phyloP scores from a whole-genome alignment of 2,797 vertebrate species.

The Muscicapa striata region DNA sequence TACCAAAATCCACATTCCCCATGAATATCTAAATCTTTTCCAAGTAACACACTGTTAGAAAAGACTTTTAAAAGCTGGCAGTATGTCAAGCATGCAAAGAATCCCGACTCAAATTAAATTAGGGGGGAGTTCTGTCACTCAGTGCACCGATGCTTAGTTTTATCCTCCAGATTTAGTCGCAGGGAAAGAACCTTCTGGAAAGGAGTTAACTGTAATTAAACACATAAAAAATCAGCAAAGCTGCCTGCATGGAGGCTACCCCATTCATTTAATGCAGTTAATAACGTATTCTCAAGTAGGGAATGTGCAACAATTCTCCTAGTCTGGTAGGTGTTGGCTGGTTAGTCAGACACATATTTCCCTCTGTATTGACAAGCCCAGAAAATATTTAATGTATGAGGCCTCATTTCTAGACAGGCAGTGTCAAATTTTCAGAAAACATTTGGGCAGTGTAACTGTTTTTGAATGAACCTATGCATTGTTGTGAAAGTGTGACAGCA shows the following conservation, averaged over 20 bases:
- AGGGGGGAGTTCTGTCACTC: not conserved
- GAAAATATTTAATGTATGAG: not conserved
- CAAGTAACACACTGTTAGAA: not conserved
- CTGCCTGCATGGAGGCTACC: not conserved
- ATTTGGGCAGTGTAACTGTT: not conserved
- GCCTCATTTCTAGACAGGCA: not conserved
- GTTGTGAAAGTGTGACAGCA: not conserved
- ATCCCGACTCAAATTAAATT: not conserved
- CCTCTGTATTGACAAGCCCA: not conserved
- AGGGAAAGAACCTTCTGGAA: not conserved
- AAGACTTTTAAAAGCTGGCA: not conserved
- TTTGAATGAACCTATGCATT: not conserved
- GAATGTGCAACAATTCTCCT: not conserved
- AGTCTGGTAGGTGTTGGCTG: accelerated
- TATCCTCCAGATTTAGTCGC: not conserved
- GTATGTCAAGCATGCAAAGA: constrained; percentile 8
- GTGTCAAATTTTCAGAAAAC: not conserved
- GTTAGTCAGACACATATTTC: not conserved
- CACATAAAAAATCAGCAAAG: not conserved
- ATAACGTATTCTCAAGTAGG: not conserved
- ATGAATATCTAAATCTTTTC: not conserved
- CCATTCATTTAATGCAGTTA: not conserved
- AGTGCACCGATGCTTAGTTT: not conserved
- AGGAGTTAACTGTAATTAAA: not conserved
- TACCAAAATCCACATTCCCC: not conserved